Evolutionary conservation across 2,888 invertebrate genomes (phyloP).

Genomic region (Gortyna flavago): DNA sequence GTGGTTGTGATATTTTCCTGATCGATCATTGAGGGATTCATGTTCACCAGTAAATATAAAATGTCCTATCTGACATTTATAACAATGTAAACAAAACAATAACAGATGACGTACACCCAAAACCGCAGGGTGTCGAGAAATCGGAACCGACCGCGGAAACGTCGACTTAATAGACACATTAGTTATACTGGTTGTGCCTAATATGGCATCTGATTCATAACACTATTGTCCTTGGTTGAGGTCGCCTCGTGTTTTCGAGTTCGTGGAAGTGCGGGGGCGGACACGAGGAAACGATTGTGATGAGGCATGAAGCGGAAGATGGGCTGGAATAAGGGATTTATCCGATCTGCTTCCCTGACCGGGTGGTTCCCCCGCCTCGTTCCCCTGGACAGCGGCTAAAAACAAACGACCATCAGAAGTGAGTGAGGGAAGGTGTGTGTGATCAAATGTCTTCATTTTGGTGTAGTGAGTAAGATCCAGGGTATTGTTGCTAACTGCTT

Average conservation of each 20-base stretch:
- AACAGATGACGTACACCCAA: conserved; percentile 28
- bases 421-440: neutral
- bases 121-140: conserved; percentile 46
- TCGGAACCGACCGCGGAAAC: conserved; percentile 52
- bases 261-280: conserved; percentile 55
- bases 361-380: too few relatives aligned
- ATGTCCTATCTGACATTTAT: neutral
- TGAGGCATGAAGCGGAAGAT: conserved; percentile 46
- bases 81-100: conserved; percentile 35
- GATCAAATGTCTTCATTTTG: neutral
- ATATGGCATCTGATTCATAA: conserved; percentile 57
- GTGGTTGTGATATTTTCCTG: neutral
- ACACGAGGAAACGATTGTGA: conserved; percentile 36
- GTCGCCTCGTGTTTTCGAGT: conserved; percentile 27
- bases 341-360: too few relatives aligned
- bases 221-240: conserved; percentile 34
- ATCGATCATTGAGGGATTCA: neutral
- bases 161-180: conserved; percentile 52
- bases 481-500: neutral
- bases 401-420: conserved; percentile 3
- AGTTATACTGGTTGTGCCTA: conserved; percentile 41
- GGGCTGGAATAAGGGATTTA: neutral
- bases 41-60: neutral
- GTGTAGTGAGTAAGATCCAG: neutral
- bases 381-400: neutral